Evolutionary conservation across 2,113 vertebrate genomes (phyloP), one percentile per base, ranked within the genome.

Genomic region (Phoenicopterus ruber): DNA sequence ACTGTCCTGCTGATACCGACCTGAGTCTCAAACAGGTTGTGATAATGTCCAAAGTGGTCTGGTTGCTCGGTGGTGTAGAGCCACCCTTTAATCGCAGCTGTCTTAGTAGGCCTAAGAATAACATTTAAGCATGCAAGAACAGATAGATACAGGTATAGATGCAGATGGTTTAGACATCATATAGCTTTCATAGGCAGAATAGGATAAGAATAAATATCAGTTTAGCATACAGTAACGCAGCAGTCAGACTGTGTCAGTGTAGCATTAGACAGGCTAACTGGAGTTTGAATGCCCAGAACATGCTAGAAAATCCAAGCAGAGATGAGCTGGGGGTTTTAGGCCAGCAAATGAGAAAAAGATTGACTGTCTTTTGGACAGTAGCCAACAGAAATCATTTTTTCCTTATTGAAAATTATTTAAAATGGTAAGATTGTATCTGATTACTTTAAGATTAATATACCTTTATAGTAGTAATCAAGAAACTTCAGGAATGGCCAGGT

Each of bases 371-470:
- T 54, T 31, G 54, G 66, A 31, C n/a, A 66, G 46, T 19, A 85
- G 22, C 40, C 32, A 80, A 58, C 13, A 40, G 24, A 66, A 84
- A 52, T 18, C 1, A 22, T 40, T 55, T 83, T 66, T 62, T 34
- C 21, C 46, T 81, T 42, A 8, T 38, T 79, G 47, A 71, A 36
- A 54, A 65, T 40, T 61, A 61, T 50, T 76, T 81, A 10, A 80
- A 71, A 82, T 17, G 0, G 46, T n/a, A 71, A 65, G 57, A 40
- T 50, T 1, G 0, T 19, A 25, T 25, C 40, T n/a, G 14, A 18
- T 38, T 74, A 63, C 4, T 50, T 32, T 81, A 62, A 55, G 49
- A 46, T 44, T 38, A 72, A 55, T 34, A 57, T n/a, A 65, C 21
- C 17, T 83, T 44, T 70, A 29, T 26, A 44, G 34, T 7, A 65